Percentiles rank a stretch among this genome's conserved stretches.
Conservation (phyloP, 1,140 invertebrate species). For the Heliconius melpomene region DNA sequence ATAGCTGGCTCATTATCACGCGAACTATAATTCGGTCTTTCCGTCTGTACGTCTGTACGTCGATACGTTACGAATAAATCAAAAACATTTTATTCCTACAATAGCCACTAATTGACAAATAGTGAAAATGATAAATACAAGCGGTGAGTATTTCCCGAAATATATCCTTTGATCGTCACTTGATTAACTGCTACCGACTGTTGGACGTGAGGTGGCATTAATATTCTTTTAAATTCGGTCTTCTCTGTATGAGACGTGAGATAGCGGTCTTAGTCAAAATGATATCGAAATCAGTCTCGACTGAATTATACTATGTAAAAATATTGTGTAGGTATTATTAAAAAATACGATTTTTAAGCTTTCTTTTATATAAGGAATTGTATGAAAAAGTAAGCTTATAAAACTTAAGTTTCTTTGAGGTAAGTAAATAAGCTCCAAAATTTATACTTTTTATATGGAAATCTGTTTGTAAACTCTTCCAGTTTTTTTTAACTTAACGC, state of each 20-base stretch:
- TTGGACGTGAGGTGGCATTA: slow-evolving; percentile 67
- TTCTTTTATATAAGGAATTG: too few species aligned
- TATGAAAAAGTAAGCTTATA: too few species aligned
- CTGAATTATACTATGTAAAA: not conserved
- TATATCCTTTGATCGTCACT: slow-evolving; percentile 76
- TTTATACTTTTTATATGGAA: too few species aligned
- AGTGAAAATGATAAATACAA: slow-evolving; percentile 79
- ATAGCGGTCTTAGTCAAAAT: not conserved
- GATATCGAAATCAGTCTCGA: not conserved
- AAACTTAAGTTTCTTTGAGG: too few species aligned
- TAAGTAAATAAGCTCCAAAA: too few species aligned
- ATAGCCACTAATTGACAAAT: slow-evolving; percentile 80
- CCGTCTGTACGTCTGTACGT: slow-evolving; percentile 26
- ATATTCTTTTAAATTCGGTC: slow-evolving; percentile 77
- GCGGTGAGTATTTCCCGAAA: slow-evolving; percentile 68
- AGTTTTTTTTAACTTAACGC: too few species aligned
- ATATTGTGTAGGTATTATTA: not conserved
- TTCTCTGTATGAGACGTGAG: slow-evolving; percentile 43
- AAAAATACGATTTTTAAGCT: not conserved
- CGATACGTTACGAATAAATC: slow-evolving; percentile 65
- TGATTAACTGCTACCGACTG: slow-evolving; percentile 73
- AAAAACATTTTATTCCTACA: slow-evolving; percentile 70
- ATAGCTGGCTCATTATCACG: slow-evolving; percentile 2
- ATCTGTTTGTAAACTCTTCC: too few species aligned
- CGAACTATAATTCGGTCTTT: not conserved